phyloP scores from a whole-genome alignment of 2,113 vertebrate species.

The Menura novaehollandiae region DNA sequence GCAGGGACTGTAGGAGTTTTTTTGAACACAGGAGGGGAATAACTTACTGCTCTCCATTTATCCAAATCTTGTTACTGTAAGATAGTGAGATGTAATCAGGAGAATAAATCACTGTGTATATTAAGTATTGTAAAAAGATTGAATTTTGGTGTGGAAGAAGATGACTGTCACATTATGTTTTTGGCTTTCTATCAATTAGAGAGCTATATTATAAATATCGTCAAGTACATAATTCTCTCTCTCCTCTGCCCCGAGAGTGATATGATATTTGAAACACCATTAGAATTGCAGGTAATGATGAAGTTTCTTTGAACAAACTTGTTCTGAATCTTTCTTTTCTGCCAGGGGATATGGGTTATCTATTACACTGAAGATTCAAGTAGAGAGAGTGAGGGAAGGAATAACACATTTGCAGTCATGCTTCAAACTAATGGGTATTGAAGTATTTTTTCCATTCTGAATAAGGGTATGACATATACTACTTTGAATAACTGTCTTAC shows the following conservation, averaged over 20 bases:
- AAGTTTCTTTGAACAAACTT: not conserved
- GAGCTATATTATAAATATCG: not conserved
- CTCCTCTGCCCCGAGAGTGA: not conserved
- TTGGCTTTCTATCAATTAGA: not conserved
- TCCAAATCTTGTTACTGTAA: not conserved
- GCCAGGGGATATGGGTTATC: accelerated
- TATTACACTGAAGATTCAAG: not conserved
- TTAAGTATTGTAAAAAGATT: not conserved
- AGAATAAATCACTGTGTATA: not conserved
- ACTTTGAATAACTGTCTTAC: not conserved
- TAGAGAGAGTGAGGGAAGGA: not conserved
- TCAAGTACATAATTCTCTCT: not conserved
- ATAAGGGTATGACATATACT: not conserved
- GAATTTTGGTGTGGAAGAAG: not conserved
- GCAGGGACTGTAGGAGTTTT: not conserved
- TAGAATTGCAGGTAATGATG: not conserved
- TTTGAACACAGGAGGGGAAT: not conserved
- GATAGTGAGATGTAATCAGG: not conserved
- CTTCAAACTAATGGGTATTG: not conserved
- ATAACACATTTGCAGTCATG: not conserved
- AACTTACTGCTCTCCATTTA: accelerated
- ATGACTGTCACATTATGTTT: not conserved
- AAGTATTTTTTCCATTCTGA: not conserved
- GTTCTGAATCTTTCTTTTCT: not conserved
- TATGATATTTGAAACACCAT: not conserved